Percentiles rank a stretch among this genome's conserved stretches.
Conservation (phyloP, 2,797 vertebrate species). For the Poeciliopsis turneri region DNA sequence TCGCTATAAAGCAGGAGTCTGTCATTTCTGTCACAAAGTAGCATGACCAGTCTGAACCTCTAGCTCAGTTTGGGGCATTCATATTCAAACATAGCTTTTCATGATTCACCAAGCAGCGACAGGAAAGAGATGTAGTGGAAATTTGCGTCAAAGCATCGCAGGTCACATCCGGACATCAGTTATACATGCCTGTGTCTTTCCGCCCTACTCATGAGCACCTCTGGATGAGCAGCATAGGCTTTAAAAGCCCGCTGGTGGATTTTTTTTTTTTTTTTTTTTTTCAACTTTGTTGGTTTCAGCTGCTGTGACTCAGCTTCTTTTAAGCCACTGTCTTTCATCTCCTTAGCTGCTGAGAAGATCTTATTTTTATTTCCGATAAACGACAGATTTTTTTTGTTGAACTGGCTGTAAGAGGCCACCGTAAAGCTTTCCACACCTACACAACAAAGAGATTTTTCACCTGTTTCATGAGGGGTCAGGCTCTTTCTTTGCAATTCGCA, state of each 20-base stretch:
- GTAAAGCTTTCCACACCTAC: constrained; percentile 66
- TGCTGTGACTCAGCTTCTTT: constrained; percentile 56
- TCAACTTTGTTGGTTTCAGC: constrained; percentile 45
- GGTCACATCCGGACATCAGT: constrained; percentile 32
- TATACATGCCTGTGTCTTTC: constrained; percentile 29
- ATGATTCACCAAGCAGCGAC: constrained; percentile 44
- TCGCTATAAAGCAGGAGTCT: constrained; percentile 12
- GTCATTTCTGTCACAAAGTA: constrained; percentile 44
- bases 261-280: constrained; percentile 5
- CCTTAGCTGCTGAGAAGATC: constrained; percentile 36
- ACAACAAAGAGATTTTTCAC: constrained; percentile 46
- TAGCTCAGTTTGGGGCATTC: constrained; percentile 18
- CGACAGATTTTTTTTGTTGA: constrained; percentile 61
- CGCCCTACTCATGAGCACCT: constrained; percentile 30
- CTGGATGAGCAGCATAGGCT: constrained; percentile 22
- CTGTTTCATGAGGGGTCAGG: constrained; percentile 61
- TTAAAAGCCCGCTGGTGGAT: constrained; percentile 10
- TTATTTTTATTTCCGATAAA: constrained; percentile 70
- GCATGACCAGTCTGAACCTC: constrained; percentile 33
- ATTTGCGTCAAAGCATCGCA: constrained; percentile 50
- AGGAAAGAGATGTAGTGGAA: constrained; percentile 26
- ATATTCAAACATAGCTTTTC: constrained; percentile 28
- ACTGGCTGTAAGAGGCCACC: constrained; percentile 54
- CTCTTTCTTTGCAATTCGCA: constrained; percentile 41
- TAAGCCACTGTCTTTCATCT: constrained; percentile 45